Base-by-base conservation (phyloP, 2,797 vertebrate genomes). In the Anomalospiza imberbis region DNA sequence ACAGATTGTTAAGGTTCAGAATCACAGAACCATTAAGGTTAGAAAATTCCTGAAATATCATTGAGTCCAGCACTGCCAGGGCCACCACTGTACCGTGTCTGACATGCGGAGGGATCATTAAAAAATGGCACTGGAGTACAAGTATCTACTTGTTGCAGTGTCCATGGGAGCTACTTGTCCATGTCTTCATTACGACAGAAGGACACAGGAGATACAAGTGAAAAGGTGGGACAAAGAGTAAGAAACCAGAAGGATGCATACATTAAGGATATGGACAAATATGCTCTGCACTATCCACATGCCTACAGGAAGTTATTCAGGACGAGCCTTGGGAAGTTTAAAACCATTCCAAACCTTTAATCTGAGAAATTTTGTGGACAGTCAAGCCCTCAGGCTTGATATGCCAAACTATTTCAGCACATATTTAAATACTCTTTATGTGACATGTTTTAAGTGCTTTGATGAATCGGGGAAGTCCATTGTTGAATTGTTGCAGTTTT, bases 11-110 rank as follows among this genome's bases (percentile, higher is more conserved):
- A 50, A 53, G 36, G 42, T 16, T 68, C 54, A 42, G 48, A 75
- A 65, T 38, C 10, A 26, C 0, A 0, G 38, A 50, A n/a, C 31
- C 38, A 34, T 40, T 26, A 76, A 34, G 20, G 17, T 40, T 63
- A 50, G 38, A 83, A 63, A 65, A 65, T 42, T 32, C 22, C 34
- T 61, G 16, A 62, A 25, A 62, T 22, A 44, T 61, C 34, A 55
- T 8, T 13, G 42, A 75, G 26, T 36, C 31, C 47, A 76, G 44
- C 44, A 34, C 44, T 70, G 50, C 4, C 55, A 68, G 24, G 19
- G 24, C 32, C 28, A 55, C 36, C 17, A 10, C 29, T 26, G 38
- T 21, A n/a, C 24, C 24, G 13, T 26, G 50, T 38, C 21, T 54
- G 47, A 47, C 15, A 2, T 18, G 22, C 2, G 6, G 44, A 40